Conservation (phyloP, 2,797 vertebrate genomes). For the Hipposideros larvatus region DNA sequence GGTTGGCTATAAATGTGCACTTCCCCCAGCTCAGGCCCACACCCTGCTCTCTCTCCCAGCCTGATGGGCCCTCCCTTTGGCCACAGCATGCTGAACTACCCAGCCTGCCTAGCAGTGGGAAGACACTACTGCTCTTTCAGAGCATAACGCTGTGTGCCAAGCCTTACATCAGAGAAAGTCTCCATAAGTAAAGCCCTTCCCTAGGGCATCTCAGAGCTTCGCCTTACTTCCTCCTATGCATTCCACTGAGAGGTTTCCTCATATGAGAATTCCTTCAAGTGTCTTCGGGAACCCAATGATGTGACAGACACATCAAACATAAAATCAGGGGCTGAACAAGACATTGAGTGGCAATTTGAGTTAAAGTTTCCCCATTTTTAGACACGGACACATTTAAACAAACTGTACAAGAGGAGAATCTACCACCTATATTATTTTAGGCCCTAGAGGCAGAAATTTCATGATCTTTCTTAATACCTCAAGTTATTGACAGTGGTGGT, state of each 20-base stretch:
- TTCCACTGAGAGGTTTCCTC: neutral
- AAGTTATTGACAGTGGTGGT: neutral
- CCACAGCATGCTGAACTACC: neutral
- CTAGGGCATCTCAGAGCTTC: neutral
- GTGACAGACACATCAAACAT: neutral
- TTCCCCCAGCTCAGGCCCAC: neutral
- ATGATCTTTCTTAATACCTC: neutral
- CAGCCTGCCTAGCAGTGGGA: neutral
- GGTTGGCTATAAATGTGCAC: neutral
- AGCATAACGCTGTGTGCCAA: neutral
- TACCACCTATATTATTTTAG: neutral
- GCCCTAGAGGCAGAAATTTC: neutral
- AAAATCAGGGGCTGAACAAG: neutral
- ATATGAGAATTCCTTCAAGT: neutral
- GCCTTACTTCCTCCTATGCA: neutral
- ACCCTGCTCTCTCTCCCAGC: neutral
- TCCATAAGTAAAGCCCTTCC: neutral
- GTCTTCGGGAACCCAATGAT: neutral
- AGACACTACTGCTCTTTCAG: neutral
- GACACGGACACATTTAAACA: conserved; percentile 14
- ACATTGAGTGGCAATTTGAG: neutral
- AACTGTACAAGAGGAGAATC: neutral
- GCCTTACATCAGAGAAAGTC: neutral
- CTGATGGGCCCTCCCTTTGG: neutral
- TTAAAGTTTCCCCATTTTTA: neutral